phyloP scores from a whole-genome alignment of 2,113 vertebrate genomes.

The Phocoena phocoena region DNA sequence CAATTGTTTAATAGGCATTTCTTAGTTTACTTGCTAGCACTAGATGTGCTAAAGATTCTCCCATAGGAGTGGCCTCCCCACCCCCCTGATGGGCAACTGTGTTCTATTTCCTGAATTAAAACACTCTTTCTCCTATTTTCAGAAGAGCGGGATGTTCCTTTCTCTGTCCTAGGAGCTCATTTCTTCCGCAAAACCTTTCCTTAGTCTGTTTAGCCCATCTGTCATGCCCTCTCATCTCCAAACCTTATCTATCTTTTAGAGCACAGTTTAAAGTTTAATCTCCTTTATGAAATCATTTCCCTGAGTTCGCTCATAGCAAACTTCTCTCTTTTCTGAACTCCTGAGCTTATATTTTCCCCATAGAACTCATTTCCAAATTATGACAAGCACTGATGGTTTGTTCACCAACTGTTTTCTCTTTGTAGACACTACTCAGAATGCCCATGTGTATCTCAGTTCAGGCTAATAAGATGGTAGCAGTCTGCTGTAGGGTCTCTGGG shows the following conservation, averaged over 20 bases:
- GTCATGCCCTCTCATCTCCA: neutral
- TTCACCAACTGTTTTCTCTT: neutral
- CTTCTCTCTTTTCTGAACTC: neutral
- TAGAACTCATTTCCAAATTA: neutral
- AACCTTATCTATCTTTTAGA: neutral
- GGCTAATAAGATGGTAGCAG: neutral
- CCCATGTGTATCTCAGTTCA: neutral
- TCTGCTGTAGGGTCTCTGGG: neutral
- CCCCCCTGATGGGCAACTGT: neutral
- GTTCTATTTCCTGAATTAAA: neutral
- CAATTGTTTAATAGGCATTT: neutral
- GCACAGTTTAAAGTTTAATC: neutral
- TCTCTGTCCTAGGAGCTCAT: neutral
- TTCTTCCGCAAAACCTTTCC: neutral
- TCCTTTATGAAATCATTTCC: neutral
- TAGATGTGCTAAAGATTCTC: neutral
- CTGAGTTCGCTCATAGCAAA: neutral
- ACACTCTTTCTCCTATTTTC: neutral
- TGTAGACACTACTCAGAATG: neutral
- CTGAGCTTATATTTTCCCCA: neutral
- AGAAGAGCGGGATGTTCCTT: neutral
- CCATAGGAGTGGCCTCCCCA: neutral
- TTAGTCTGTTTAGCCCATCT: neutral
- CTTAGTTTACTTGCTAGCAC: neutral
- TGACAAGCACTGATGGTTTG: neutral